Evolutionary conservation across 1,140 invertebrate species (phyloP).

Genomic region (Trypoxylus dichotomus): DNA sequence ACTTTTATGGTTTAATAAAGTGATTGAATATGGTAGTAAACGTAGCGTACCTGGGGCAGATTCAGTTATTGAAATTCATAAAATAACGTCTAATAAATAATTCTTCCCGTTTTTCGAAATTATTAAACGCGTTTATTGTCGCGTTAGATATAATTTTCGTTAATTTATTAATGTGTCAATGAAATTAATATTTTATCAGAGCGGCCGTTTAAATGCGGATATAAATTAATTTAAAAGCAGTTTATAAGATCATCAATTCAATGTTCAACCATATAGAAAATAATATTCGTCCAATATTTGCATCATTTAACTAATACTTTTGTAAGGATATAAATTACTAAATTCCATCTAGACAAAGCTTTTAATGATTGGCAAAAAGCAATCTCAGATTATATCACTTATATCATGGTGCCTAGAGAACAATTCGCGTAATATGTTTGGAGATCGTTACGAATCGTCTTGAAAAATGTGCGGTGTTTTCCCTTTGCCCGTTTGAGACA

Average conservation of each 20-base stretch:
- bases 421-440: not conserved
- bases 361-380: not conserved
- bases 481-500: not conserved
- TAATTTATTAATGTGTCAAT: not conserved
- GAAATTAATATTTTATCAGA: too few species aligned
- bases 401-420: not conserved
- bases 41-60: not conserved
- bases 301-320: too few species aligned
- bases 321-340: too few species aligned
- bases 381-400: not conserved
- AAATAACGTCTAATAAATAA: not conserved
- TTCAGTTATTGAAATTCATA: not conserved
- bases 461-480: conserved; percentile 17
- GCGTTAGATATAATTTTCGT: not conserved
- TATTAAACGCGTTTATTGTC: not conserved
- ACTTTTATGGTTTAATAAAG: conserved; percentile 29
- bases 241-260: too few species aligned
- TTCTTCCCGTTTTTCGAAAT: not conserved
- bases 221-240: too few species aligned
- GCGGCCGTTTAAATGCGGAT: too few species aligned
- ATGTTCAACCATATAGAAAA: too few species aligned
- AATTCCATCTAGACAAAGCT: not conserved
- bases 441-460: not conserved
- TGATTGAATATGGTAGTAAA: conserved; percentile 12
- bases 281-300: too few species aligned